These are phyloP conservation scores for Scaptodrosophila latifasciaeformis DNA, from an alignment of 2,888 invertebrate species.

Conservation along the genomic window DNA sequence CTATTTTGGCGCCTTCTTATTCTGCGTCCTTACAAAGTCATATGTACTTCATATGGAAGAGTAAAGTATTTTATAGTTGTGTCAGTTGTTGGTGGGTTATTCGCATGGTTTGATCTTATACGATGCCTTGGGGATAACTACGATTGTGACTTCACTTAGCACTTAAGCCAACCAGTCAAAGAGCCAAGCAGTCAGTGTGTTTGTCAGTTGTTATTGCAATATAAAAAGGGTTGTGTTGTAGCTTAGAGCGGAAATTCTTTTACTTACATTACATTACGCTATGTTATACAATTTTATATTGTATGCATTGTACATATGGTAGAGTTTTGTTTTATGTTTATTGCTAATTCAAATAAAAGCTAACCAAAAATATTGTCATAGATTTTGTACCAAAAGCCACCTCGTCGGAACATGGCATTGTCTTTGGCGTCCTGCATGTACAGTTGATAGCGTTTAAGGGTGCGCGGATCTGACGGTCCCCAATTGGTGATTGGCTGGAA, in stretches of 20 bases:
- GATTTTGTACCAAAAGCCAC: constrained; percentile 69
- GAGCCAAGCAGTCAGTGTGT: background rate
- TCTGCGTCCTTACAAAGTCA: constrained; percentile 21
- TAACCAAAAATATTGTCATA: constrained; percentile 74
- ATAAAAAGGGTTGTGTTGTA: constrained; percentile 51
- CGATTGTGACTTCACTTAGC: constrained; percentile 47
- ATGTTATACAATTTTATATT: no score
- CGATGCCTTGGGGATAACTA: constrained; percentile 30
- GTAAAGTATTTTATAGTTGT: constrained; percentile 50
- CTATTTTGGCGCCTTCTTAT: background rate
- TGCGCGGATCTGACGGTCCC: constrained; percentile 72
- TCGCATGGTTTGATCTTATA: no score
- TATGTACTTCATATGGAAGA: constrained; percentile 31
- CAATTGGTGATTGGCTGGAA: constrained; percentile 70
- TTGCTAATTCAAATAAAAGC: constrained; percentile 31
- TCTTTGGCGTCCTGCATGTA: constrained; percentile 49
- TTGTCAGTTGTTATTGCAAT: constrained; percentile 36
- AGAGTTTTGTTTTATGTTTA: constrained; percentile 51
- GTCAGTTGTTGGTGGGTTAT: constrained; percentile 39
- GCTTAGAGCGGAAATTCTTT: background rate
- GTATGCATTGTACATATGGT: background rate
- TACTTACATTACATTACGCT: background rate
- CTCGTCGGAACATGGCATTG: constrained; percentile 57
- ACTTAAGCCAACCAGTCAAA: constrained; percentile 41
- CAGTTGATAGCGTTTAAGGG: constrained; percentile 75